These are phyloP conservation scores for Dexiosoma caninum DNA, from an alignment of 2,888 invertebrate species.

Conservation along the genomic window DNA sequence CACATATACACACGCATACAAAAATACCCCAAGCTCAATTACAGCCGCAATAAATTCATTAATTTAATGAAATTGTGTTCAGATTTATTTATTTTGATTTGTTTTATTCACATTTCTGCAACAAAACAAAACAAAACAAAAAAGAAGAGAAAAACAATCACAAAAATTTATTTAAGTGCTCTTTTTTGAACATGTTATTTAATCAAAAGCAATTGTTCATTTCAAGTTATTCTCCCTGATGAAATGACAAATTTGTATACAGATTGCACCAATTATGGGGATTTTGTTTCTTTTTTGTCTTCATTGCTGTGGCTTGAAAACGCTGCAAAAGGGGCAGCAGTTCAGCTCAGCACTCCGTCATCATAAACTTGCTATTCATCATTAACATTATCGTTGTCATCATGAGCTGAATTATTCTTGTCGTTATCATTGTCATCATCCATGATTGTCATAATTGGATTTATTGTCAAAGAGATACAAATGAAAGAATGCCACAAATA, in stretches of 20 bases:
- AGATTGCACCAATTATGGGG: slow-evolving; percentile 44
- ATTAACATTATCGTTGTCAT: slow-evolving; percentile 33
- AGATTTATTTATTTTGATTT: slow-evolving; percentile 59
- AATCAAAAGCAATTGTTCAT: slow-evolving; percentile 66
- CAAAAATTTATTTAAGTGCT: slow-evolving; percentile 30
- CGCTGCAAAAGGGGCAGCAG: background rate
- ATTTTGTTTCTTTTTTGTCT: slow-evolving; percentile 19
- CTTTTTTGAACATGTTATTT: slow-evolving; percentile 54
- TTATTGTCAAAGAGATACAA: slow-evolving; percentile 46
- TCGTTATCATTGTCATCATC: slow-evolving; percentile 19
- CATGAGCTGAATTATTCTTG: slow-evolving; percentile 14
- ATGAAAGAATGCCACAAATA: background rate
- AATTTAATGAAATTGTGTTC: slow-evolving; percentile 62
- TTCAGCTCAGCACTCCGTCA: background rate
- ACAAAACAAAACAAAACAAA: background rate
- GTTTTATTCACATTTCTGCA: background rate
- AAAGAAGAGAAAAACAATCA: background rate
- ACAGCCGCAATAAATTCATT: slow-evolving; percentile 53
- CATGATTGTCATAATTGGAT: slow-evolving; percentile 62
- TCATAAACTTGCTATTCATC: slow-evolving; percentile 11
- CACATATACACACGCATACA: background rate
- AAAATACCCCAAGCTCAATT: slow-evolving; percentile 41
- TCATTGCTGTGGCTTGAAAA: slow-evolving; percentile 15
- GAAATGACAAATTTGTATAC: slow-evolving; percentile 50
- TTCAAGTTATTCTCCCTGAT: slow-evolving; percentile 64